These are phyloP conservation scores for Dipodomys stephensi DNA, from an alignment of 2,113 vertebrate species.

Conservation along the genomic window DNA sequence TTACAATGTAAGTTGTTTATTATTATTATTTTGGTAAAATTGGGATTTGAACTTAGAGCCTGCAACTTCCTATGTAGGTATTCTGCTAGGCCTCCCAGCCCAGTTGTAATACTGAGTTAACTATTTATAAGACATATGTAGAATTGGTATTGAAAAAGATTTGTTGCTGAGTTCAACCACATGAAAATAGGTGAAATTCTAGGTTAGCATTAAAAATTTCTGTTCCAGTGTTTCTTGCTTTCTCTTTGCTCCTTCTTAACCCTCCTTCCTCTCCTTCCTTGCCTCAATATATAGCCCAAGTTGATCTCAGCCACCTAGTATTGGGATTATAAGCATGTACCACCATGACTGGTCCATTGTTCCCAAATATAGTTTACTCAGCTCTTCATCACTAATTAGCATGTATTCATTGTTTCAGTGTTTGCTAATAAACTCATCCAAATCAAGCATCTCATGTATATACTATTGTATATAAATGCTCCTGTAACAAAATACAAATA, in stretches of 20 bases:
- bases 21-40: no score
- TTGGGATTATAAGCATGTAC: no score
- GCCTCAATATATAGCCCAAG: background rate
- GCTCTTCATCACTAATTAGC: background rate
- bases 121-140: conserved; percentile 8
- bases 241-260: background rate
- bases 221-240: background rate
- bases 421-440: conserved; percentile 24
- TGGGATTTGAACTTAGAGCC: no score
- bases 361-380: conserved; percentile 28
- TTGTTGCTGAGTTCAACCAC: background rate
- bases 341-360: background rate
- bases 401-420: background rate
- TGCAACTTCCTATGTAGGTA: no score
- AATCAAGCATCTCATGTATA: background rate
- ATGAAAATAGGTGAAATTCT: background rate
- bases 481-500: conserved; percentile 1
- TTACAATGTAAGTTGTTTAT: background rate
- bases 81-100: no score
- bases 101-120: no score
- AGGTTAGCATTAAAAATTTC: background rate
- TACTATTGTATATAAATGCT: background rate
- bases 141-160: background rate
- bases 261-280: background rate
- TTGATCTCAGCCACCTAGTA: background rate